phyloP scores from a whole-genome alignment of 2,888 invertebrate genomes.

The Phaedon cochleariae region DNA sequence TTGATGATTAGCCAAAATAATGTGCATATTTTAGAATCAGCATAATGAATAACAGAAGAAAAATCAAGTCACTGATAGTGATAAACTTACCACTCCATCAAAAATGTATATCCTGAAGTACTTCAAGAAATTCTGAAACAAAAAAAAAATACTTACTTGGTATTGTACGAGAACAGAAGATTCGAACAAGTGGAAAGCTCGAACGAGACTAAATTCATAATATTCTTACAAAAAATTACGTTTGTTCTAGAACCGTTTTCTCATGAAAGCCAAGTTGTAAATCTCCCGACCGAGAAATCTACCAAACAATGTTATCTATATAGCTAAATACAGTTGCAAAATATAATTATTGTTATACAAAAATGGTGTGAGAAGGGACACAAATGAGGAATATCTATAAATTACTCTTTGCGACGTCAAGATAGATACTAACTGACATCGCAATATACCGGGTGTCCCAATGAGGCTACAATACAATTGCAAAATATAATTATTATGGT shows the following conservation, averaged over 20 bases:
- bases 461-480: slow-evolving; percentile 21
- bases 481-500: slow-evolving; percentile 20
- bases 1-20: too few relatives aligned
- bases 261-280: slow-evolving; percentile 35
- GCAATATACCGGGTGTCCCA: neutral
- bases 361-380: slow-evolving; percentile 3
- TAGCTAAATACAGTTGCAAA: slow-evolving; percentile 19
- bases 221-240: slow-evolving; percentile 32
- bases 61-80: neutral
- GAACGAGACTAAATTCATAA: slow-evolving; percentile 23
- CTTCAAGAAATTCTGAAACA: slow-evolving; percentile 31
- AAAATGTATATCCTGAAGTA: slow-evolving; percentile 12
- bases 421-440: neutral
- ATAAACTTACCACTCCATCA: slow-evolving; percentile 42
- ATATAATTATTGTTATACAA: slow-evolving; percentile 16
- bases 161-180: slow-evolving; percentile 15
- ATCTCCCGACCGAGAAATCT: slow-evolving; percentile 30
- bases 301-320: slow-evolving; percentile 47
- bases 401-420: neutral
- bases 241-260: slow-evolving; percentile 35
- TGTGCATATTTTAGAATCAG: too few relatives aligned
- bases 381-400: too few relatives aligned
- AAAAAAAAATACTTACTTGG: slow-evolving; percentile 36
- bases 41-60: too few relatives aligned
- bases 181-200: slow-evolving; percentile 5